Evolutionary conservation across 2,113 vertebrate genomes (phyloP).

Genomic region (Microcebus lehilahytsara): DNA sequence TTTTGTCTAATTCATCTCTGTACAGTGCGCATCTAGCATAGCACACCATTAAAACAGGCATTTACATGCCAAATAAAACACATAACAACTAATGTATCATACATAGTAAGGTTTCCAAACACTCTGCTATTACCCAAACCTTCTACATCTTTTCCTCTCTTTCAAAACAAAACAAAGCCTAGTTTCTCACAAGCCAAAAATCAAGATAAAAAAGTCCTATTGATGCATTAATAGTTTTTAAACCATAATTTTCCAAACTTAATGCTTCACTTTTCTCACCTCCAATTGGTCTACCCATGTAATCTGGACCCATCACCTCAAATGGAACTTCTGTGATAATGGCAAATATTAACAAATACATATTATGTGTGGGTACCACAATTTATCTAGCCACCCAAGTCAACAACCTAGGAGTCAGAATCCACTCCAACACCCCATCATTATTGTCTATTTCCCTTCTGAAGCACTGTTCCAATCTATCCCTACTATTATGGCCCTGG

Average conservation of each 20-base stretch:
- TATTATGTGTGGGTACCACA: not conserved
- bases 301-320: not conserved
- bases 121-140: not conserved
- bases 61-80: not conserved
- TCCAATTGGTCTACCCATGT: not conserved
- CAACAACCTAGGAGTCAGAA: not conserved
- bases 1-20: not conserved
- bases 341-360: not conserved
- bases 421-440: not conserved
- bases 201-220: not conserved
- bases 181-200: slow-evolving; percentile 15
- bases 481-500: not conserved
- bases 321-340: not conserved
- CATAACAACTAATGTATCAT: not conserved
- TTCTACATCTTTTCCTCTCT: not conserved
- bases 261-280: not conserved
- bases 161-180: slow-evolving; percentile 31
- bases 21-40: not conserved
- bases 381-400: not conserved
- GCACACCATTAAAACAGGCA: not conserved
- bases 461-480: not conserved
- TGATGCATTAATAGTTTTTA: not conserved
- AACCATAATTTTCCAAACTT: slow-evolving; percentile 2
- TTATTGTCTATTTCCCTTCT: not conserved
- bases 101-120: not conserved